Evolutionary conservation across 1,140 invertebrate species (phyloP).

Genomic region (Bombus breviceps): DNA sequence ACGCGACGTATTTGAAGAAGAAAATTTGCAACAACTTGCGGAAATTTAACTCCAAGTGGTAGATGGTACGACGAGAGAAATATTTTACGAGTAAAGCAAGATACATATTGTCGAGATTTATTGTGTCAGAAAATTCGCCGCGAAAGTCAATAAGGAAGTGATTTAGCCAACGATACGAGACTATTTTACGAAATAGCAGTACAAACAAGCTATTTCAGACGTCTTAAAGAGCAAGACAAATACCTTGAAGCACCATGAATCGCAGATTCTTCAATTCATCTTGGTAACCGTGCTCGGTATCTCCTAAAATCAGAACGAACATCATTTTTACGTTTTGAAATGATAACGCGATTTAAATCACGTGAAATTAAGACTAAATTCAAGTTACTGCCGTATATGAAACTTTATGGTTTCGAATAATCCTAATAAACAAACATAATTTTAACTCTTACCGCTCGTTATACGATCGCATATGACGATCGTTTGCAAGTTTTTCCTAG

Average conservation of each 20-base stretch:
- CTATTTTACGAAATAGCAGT: not conserved
- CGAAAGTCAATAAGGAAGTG: not conserved
- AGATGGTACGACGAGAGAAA: not conserved
- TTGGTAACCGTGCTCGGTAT: not conserved
- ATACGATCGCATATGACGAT: rapidly evolving
- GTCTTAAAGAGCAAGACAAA: not conserved
- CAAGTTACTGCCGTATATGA: too few relatives aligned
- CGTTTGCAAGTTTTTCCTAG: too few relatives aligned
- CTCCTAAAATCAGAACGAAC: slow-evolving; percentile 24
- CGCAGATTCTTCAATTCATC: slow-evolving; percentile 33
- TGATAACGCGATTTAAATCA: too few relatives aligned
- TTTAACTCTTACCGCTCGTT: too few relatives aligned
- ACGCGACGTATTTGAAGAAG: too few relatives aligned
- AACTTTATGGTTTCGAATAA: too few relatives aligned
- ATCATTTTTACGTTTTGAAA: not conserved
- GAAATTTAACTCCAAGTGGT: too few relatives aligned
- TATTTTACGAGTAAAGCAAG: not conserved
- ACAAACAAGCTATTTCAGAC: not conserved
- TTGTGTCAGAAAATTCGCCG: not conserved
- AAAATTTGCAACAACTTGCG: too few relatives aligned
- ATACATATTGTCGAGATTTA: not conserved
- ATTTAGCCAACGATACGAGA: not conserved
- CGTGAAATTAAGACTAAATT: too few relatives aligned
- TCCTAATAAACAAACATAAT: too few relatives aligned
- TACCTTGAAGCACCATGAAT: slow-evolving; percentile 49